A percentile compares a stretch with the other conserved stretches of the same genome.
These are phyloP conservation scores for Lamproptera curius DNA, from an alignment of 2,888 invertebrate species.

Conservation along the genomic window DNA sequence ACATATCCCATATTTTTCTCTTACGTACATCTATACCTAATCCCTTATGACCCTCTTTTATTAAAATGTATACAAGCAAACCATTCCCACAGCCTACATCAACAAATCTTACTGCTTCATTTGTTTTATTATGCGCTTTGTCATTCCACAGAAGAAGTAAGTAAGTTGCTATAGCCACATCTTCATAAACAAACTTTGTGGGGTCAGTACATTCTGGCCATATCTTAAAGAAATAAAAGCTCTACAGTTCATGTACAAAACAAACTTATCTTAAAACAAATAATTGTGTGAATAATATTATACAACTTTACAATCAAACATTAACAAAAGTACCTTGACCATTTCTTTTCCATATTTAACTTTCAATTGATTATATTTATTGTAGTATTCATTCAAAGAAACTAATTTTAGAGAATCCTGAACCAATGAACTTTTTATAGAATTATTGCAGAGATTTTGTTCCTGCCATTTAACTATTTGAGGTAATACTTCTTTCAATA, in stretches of 20 bases:
- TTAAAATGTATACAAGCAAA: constrained; percentile 90
- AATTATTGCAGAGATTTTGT: constrained; percentile 41
- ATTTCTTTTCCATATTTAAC: constrained; percentile 52
- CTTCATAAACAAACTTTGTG: constrained; percentile 96
- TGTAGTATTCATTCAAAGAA: neutral
- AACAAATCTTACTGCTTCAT: constrained; percentile 82
- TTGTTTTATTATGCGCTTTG: constrained; percentile 41
- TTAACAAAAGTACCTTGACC: constrained; percentile 82
- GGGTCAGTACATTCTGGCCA: constrained; percentile 98
- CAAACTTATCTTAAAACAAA: no score
- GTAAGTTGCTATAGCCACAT: constrained; percentile 95
- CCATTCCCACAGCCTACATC: constrained; percentile 99
- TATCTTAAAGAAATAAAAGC: constrained; percentile 71
- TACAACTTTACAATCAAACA: no score
- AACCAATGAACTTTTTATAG: neutral
- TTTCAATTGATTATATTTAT: neutral
- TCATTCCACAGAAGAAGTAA: constrained; percentile 88
- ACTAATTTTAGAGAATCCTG: neutral
- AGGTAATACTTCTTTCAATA: constrained; percentile 73
- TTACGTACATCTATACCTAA: constrained; percentile 90
- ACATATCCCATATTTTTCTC: constrained; percentile 93
- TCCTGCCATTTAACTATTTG: constrained; percentile 82
- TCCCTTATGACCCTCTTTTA: constrained; percentile 89
- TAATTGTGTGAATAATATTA: no score
- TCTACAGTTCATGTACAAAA: no score